These are phyloP conservation scores for Latrodectus geometricus DNA, from an alignment of 1,140 invertebrate genomes.

Conservation along the genomic window DNA sequence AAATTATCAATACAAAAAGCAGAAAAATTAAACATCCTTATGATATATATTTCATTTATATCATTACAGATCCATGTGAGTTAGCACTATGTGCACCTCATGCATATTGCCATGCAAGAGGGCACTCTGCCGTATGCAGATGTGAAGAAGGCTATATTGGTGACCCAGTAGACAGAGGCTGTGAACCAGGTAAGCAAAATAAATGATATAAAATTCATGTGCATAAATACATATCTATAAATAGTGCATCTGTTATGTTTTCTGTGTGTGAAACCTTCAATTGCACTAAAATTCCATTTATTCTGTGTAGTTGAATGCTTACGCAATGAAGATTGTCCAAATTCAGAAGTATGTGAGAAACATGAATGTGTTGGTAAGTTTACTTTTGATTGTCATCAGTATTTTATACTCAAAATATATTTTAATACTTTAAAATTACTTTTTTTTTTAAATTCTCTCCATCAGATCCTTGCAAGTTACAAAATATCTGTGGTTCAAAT, in stretches of 20 bases:
- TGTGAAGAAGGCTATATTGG: conserved; percentile 84
- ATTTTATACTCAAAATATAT: neutral
- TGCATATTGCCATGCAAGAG: conserved; percentile 78
- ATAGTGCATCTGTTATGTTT: neutral
- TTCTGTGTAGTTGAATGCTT: conserved; percentile 62
- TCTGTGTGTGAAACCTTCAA: neutral
- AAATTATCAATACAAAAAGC: no score
- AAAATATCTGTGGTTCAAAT: conserved; percentile 58
- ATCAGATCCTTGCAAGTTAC: conserved; percentile 63
- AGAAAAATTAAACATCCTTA: no score
- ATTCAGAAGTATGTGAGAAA: conserved; percentile 64
- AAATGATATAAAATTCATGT: conserved; percentile 69
- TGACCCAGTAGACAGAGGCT: conserved; percentile 75
- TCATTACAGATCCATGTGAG: conserved; percentile 61
- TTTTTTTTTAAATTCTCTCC: neutral
- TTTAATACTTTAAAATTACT: neutral
- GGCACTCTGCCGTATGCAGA: conserved; percentile 79
- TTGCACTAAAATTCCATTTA: neutral
- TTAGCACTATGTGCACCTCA: conserved; percentile 82
- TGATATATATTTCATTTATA: no score
- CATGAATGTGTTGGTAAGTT: conserved; percentile 64
- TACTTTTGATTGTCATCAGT: neutral
- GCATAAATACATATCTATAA: neutral
- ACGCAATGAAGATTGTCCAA: conserved; percentile 63
- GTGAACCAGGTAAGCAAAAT: conserved; percentile 71